Evolutionary conservation across 2,113 vertebrate genomes (phyloP), one percentile per base, ranked within the genome.

Genomic region (Macaca mulatta): DNA sequence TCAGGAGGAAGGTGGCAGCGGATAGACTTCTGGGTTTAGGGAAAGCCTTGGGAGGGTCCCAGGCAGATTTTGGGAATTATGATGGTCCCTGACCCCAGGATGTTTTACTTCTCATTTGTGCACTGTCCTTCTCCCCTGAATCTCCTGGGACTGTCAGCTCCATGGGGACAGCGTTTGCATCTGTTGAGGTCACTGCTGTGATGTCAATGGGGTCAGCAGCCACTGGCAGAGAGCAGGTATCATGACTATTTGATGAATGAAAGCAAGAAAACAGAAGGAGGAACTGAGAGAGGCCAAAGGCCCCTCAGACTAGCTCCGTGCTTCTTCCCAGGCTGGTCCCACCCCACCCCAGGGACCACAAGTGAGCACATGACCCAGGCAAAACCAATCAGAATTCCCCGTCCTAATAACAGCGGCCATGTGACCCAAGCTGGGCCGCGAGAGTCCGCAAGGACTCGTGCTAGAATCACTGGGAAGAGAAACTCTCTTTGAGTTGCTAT

Each of bases 21-120:
- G 45, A 61, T 3, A 10, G 30, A 52, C 30, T 12, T 0, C 0
- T 0, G 12, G 52, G 70, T 23, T 55, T 64, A 23, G 52, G 43
- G 38, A 17, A 52, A 52, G 45, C 43, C 1, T 8, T 11, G 25
- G 43, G 20, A 69, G 22, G 43, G 13, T 8, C 12, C n/a, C 17
- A 22, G 32, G 55, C 17, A 6, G 74, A 38, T 22, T 48, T n/a
- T 40, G 70, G 55, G 14, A 52, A 48, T 32, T 9, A 13, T 0
- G 16, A 13, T 9, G 64, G 92, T 38, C 18, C 40, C 6, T 18
- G 45, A 11, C 8, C 5, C 20, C 0, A 0, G 32, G 0, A 45
- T 7, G 55, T n/a, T 8, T 67, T 8, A 20, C 23, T 52, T n/a
- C 61, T 75, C 74, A 50, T 30, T 11, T 1, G 0, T 4, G 16